Evolutionary conservation across 2,797 vertebrate species (phyloP).

Genomic region (Sebastes oblongus): DNA sequence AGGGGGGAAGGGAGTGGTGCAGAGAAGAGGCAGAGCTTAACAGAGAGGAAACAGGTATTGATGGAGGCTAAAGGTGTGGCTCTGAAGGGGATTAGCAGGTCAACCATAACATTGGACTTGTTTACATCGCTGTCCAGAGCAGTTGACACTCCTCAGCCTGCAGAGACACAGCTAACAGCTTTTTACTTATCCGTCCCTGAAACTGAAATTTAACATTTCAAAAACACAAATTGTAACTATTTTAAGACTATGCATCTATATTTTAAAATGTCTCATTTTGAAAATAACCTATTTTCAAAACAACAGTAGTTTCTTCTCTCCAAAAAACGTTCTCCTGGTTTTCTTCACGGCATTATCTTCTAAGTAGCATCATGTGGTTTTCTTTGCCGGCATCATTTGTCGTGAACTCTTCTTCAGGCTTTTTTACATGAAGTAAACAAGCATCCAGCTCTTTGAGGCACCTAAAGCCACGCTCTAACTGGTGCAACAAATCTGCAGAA

Average conservation of each 20-base stretch:
- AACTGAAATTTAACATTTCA: background rate
- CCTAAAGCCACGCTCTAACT: constrained; percentile 10
- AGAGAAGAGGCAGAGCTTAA: constrained; percentile 12
- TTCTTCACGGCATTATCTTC: background rate
- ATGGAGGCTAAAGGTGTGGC: constrained; percentile 41
- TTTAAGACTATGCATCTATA: background rate
- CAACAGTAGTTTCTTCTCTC: background rate
- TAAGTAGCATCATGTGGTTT: background rate
- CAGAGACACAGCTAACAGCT: background rate
- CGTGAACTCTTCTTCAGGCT: constrained; percentile 19
- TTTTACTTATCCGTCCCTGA: background rate
- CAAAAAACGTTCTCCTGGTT: background rate
- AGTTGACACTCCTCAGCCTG: background rate
- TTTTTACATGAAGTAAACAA: constrained; percentile 7
- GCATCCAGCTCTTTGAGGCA: constrained; percentile 2
- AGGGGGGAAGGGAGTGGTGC: background rate
- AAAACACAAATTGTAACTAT: background rate
- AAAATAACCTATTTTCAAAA: background rate
- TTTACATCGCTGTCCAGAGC: constrained; percentile 23
- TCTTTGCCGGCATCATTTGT: constrained; percentile 5
- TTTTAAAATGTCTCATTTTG: background rate
- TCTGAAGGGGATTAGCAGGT: constrained; percentile 46
- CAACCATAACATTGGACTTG: constrained; percentile 26
- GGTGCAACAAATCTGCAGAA: constrained; percentile 35
- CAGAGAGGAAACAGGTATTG: constrained; percentile 32